Evolutionary conservation across 2,888 invertebrate genomes (phyloP), one percentile per base, ranked within the genome.

Genomic region (Eledone cirrhosa): DNA sequence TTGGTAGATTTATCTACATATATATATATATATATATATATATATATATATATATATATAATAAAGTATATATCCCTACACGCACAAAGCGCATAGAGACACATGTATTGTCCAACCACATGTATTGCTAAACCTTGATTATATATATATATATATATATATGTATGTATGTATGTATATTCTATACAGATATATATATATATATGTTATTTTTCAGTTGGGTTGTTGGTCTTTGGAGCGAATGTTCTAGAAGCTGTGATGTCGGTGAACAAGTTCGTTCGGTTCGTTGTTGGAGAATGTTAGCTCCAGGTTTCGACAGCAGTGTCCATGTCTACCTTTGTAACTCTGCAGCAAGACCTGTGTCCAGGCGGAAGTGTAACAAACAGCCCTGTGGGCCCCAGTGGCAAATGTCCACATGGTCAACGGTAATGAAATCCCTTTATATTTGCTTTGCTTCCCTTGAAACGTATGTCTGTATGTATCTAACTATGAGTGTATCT

Each of bases 401-500:
- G 24, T 76, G 76, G 76, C 48, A 76, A 76, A 48, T 76, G 47
- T 76, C 76, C 4, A 27, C 47, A 48, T 76, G 76, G 76, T 47
- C 47, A 14, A 47, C 41, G 48, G 76, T 76, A 76, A 76, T 14
- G 0, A 13, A 24, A 11, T n/a, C n/a, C 41, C 8, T 41, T 41
- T 41, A 1, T 8, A 8, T n/a, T n/a, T n/a, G n/a, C n/a, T n/a
- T n/a, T n/a, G n/a, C n/a, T n/a, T n/a, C n/a, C n/a, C n/a, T n/a
- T 0, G 22, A 63, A 24, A 63, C 14, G 27, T 1, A 63, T 63
- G 22, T 63, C 1, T 63, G 22, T 24, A 63, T n/a, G 27, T n/a
- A 63, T n/a, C 5, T 3, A 0, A 0, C 0, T 63, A 3, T 63
- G 22, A 24, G 14, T 63, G 27, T 63, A 63, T 63, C 8, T 63